A percentile compares a stretch with the other conserved stretches of the same genome.
These are phyloP conservation scores for Schlechtendalia chinensis DNA, from an alignment of 1,140 invertebrate species.

Conservation along the genomic window DNA sequence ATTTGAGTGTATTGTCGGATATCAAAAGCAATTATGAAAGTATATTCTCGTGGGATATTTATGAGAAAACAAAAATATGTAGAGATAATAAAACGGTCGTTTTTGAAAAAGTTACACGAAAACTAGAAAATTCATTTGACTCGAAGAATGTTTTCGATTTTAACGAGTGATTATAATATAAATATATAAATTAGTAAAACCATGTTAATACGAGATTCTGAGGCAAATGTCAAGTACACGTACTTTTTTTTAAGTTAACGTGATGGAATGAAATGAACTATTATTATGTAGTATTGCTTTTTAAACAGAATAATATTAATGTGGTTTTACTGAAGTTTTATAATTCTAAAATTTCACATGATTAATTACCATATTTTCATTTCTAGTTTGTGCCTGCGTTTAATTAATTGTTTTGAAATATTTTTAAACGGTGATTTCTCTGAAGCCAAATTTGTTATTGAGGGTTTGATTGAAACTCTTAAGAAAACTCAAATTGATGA, in stretches of 20 bases:
- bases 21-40: neutral
- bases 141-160: neutral
- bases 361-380: neutral
- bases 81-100: neutral
- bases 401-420: conserved; percentile 10
- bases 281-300: too few species aligned
- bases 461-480: neutral
- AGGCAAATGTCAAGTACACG: too few species aligned
- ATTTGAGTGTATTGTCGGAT: neutral
- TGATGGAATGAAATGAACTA: too few species aligned
- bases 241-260: too few species aligned
- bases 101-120: neutral
- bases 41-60: conserved; percentile 21
- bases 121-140: neutral
- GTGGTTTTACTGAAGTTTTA: too few species aligned
- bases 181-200: too few species aligned
- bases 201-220: too few species aligned
- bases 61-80: neutral
- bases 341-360: too few species aligned
- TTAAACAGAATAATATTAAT: too few species aligned
- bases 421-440: conserved; percentile 17
- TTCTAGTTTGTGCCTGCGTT: neutral
- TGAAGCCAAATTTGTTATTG: neutral
- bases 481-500: neutral
- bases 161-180: neutral